Percentiles rank a stretch among this genome's conserved stretches.
phyloP scores from a whole-genome alignment of 2,113 vertebrate species.

The Phrynosoma platyrhinos region DNA sequence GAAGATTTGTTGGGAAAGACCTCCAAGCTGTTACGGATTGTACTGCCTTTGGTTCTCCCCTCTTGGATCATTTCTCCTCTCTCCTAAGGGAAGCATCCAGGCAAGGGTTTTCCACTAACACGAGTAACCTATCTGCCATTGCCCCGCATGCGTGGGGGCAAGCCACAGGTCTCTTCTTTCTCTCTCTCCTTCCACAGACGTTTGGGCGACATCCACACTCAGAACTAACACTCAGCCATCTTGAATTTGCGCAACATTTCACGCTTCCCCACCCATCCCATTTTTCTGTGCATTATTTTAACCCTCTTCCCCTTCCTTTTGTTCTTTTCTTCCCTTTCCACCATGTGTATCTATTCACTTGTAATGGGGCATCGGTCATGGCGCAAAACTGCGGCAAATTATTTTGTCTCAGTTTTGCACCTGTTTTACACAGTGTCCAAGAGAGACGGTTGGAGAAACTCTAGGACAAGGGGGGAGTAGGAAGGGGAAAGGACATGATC shows the following conservation, averaged over 20 bases:
- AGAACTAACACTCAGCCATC: conserved; percentile 46
- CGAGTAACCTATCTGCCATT: conserved; percentile 69
- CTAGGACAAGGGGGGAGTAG: neutral
- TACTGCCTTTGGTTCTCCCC: neutral
- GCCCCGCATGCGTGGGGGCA: conserved; percentile 76
- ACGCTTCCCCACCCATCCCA: conserved; percentile 26
- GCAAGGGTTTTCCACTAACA: conserved; percentile 77
- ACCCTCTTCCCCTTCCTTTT: conserved; percentile 8
- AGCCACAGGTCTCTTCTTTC: conserved; percentile 31
- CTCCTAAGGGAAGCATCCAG: conserved; percentile 37
- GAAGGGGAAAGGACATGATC: conserved; percentile 14
- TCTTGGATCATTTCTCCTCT: neutral
- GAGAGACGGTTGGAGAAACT: neutral
- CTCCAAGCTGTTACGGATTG: neutral
- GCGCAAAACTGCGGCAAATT: neutral
- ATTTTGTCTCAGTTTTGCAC: conserved; percentile 18
- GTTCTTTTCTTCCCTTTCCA: conserved; percentile 7
- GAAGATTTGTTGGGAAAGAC: neutral
- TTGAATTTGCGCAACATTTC: conserved; percentile 63
- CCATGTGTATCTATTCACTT: conserved; percentile 10
- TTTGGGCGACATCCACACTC: conserved; percentile 58
- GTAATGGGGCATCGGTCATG: conserved; percentile 13
- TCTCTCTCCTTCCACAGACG: conserved; percentile 50
- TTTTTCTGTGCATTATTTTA: conserved; percentile 36
- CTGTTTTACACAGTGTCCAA: conserved; percentile 49